phyloP scores from a whole-genome alignment of 2,797 vertebrate species.

The Oreonectes daqikongensis region DNA sequence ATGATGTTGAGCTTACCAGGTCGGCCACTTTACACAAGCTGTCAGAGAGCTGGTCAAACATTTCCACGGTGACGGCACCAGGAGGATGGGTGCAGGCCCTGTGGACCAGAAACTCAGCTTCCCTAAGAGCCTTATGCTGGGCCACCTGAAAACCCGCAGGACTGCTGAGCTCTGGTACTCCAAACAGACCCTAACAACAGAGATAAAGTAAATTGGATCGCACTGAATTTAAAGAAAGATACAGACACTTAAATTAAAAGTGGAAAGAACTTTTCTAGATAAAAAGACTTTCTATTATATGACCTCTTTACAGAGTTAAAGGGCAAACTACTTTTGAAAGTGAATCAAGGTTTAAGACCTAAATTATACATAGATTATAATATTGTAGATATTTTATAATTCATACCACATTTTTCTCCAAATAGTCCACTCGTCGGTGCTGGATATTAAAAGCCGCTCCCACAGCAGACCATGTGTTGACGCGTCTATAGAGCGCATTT shows the following conservation, averaged over 20 bases:
- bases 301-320: too few species aligned
- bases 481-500: slow-evolving; percentile 58
- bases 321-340: too few species aligned
- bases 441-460: slow-evolving; percentile 86
- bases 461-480: slow-evolving; percentile 88
- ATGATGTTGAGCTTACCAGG: slow-evolving; percentile 77
- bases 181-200: slow-evolving; percentile 85
- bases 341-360: too few species aligned
- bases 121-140: slow-evolving; percentile 79
- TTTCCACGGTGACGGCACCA: slow-evolving; percentile 79
- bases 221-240: too few species aligned
- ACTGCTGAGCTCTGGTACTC: slow-evolving; percentile 84
- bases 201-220: background rate
- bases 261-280: too few species aligned
- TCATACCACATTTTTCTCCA: slow-evolving; percentile 79
- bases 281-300: too few species aligned
- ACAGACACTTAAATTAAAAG: too few species aligned
- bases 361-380: background rate
- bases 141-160: slow-evolving; percentile 85
- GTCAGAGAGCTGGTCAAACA: slow-evolving; percentile 93
- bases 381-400: background rate
- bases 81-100: slow-evolving; percentile 75
- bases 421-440: slow-evolving; percentile 65
- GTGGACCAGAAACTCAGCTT: slow-evolving; percentile 78
- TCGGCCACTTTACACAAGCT: slow-evolving; percentile 92